Conservation (phyloP, 2,797 vertebrate species). For the Psittacula echo region DNA sequence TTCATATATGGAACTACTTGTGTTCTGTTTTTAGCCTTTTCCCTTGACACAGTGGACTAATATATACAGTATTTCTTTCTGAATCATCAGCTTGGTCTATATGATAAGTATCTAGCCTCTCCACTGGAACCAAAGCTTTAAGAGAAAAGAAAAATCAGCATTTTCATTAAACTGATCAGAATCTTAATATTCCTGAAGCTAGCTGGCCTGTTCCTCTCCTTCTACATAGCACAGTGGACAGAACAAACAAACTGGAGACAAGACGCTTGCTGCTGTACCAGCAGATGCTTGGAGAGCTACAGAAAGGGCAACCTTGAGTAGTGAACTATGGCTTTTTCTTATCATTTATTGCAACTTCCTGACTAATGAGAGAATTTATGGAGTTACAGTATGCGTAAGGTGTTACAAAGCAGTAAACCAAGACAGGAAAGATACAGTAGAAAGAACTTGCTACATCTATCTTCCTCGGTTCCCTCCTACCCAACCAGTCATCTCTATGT, state of each 20-base stretch:
- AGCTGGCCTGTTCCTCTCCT: neutral
- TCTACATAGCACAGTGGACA: neutral
- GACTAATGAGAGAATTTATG: neutral
- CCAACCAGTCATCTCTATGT: neutral
- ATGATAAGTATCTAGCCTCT: neutral
- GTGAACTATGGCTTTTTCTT: neutral
- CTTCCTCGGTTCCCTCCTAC: neutral
- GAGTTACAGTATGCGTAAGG: neutral
- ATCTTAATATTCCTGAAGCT: neutral
- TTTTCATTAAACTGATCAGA: neutral
- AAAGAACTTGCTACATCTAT: neutral
- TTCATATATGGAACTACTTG: neutral
- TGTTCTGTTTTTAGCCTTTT: neutral
- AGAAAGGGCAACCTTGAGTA: neutral
- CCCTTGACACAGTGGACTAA: neutral
- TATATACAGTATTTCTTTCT: neutral
- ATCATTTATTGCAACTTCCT: neutral
- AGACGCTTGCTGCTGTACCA: neutral
- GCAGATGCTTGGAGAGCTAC: neutral
- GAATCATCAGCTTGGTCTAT: neutral
- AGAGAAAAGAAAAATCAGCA: neutral
- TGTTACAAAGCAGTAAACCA: neutral
- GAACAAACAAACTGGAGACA: fast-evolving
- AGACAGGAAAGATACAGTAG: neutral
- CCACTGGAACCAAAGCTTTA: neutral